Percentiles rank a stretch among this genome's conserved stretches.
These are phyloP conservation scores for Asbolus verrucosus DNA, from an alignment of 1,140 invertebrate genomes.

Conservation along the genomic window DNA sequence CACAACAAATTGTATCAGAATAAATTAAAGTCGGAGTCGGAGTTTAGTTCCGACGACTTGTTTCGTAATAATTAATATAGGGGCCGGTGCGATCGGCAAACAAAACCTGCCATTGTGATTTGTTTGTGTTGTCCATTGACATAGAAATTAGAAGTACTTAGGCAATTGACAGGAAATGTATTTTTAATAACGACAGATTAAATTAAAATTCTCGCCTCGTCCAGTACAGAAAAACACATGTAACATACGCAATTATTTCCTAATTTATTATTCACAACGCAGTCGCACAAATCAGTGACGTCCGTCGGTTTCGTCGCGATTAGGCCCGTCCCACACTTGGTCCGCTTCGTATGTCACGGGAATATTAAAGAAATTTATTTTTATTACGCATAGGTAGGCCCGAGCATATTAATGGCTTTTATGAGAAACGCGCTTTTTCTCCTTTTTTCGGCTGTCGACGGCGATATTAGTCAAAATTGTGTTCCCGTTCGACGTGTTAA, in stretches of 20 bases:
- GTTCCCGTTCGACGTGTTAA: constrained; percentile 42
- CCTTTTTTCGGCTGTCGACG: neutral
- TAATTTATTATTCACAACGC: constrained; percentile 51
- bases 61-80: no score
- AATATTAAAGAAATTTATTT: constrained; percentile 51
- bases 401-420: constrained; percentile 41
- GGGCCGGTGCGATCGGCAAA: no score
- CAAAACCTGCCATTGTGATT: no score
- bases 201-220: constrained; percentile 41
- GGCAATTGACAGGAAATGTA: constrained; percentile 52
- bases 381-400: constrained; percentile 40
- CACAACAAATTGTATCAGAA: constrained; percentile 57
- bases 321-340: constrained; percentile 45
- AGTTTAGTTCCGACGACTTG: constrained; percentile 31
- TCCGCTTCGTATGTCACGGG: constrained; percentile 42
- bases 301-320: constrained; percentile 24
- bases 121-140: constrained; percentile 15
- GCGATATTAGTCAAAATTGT: constrained; percentile 33
- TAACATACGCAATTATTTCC: constrained; percentile 49
- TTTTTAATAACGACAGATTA: constrained; percentile 49
- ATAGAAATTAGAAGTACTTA: constrained; percentile 42
- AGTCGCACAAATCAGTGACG: constrained; percentile 42
- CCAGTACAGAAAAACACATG: constrained; percentile 41
- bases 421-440: constrained; percentile 16
- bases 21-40: constrained; percentile 53